These are phyloP conservation scores for Lucilia sericata DNA, from an alignment of 1,140 invertebrate genomes.

Conservation along the genomic window DNA sequence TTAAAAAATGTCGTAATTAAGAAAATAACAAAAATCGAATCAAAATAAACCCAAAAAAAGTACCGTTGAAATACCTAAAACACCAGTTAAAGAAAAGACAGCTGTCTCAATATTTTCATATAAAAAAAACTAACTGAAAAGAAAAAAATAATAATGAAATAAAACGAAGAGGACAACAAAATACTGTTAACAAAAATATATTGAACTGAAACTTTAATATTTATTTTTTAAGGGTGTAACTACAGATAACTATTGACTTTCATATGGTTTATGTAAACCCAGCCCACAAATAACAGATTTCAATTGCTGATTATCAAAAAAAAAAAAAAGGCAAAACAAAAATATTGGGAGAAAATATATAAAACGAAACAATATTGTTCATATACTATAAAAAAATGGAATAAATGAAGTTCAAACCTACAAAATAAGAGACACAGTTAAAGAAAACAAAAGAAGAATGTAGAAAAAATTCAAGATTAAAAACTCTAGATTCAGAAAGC, in stretches of 20 bases:
- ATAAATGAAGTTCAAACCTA: constrained; percentile 18
- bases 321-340: background rate
- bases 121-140: background rate
- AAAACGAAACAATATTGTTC: background rate
- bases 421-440: background rate
- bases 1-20: constrained; percentile 3
- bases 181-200: background rate
- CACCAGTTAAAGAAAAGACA: background rate
- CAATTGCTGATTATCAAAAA: background rate
- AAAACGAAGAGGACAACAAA: background rate
- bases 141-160: too few relatives aligned
- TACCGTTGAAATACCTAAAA: background rate
- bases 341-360: background rate
- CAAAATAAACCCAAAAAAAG: background rate
- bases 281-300: constrained; percentile 42
- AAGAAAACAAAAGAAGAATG: background rate
- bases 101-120: background rate
- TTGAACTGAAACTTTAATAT: background rate
- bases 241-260: constrained; percentile 29
- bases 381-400: background rate
- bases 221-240: constrained; percentile 16
- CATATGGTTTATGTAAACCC: constrained; percentile 31
- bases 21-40: background rate
- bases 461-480: background rate
- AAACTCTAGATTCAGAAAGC: background rate